phyloP scores from a whole-genome alignment of 2,797 vertebrate genomes.

The Poeciliopsis infans region DNA sequence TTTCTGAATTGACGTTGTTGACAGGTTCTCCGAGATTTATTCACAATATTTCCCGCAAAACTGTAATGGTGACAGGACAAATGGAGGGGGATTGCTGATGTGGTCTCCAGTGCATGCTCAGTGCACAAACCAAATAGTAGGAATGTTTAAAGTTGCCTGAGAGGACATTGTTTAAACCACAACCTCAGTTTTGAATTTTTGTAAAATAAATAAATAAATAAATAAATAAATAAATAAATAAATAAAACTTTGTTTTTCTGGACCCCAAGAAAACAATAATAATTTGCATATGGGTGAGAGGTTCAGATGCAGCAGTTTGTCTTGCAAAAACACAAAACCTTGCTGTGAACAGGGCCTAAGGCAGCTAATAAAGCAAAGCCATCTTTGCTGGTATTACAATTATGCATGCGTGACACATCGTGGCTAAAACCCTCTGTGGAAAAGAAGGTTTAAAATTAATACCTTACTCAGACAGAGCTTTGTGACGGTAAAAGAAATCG shows the following conservation, averaged over 20 bases:
- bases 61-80: not conserved
- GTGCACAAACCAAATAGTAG: not conserved
- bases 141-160: not conserved
- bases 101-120: not conserved
- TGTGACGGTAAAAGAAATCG: not conserved
- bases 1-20: not conserved
- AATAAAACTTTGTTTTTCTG: not conserved
- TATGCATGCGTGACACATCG: not conserved
- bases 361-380: not conserved
- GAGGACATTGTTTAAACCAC: not conserved
- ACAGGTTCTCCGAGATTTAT: not conserved
- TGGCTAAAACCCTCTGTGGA: not conserved
- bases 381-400: not conserved
- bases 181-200: not conserved
- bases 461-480: conserved; percentile 1
- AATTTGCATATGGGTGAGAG: not conserved
- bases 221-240: not conserved
- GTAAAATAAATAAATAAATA: not conserved
- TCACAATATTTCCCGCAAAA: not conserved
- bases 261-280: not conserved
- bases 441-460: not conserved
- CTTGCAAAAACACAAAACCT: not conserved
- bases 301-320: not conserved
- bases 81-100: not conserved
- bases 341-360: not conserved